A percentile compares a stretch with the other conserved stretches of the same genome.
phyloP scores from a whole-genome alignment of 2,888 invertebrate species.

The Barypeithes pellucidus region DNA sequence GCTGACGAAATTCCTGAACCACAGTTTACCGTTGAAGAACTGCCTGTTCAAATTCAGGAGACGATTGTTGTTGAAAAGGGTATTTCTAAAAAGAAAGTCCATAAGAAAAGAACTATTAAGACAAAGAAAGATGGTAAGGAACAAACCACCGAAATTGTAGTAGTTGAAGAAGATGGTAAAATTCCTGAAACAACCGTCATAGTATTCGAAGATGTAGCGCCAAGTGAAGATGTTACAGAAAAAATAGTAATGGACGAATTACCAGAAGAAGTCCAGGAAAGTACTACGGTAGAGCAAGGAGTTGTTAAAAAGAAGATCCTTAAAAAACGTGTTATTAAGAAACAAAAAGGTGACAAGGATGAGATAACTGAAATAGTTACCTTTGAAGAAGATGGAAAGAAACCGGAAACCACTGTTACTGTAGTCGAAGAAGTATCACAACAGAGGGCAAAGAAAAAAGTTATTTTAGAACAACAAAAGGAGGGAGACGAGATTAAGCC shows the following conservation, averaged over 20 bases:
- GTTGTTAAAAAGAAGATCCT: conserved; percentile 61
- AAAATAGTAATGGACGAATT: conserved; percentile 59
- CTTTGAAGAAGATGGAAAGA: conserved; percentile 66
- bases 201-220: conserved; percentile 63
- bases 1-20: conserved; percentile 44
- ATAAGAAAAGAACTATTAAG: conserved; percentile 59
- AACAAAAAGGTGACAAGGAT: conserved; percentile 67
- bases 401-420: conserved; percentile 62
- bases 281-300: conserved; percentile 55
- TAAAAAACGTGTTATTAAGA: conserved; percentile 68
- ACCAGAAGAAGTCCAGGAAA: conserved; percentile 59
- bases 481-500: conserved; percentile 59
- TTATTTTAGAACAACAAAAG: neutral
- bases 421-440: conserved; percentile 57
- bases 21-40: conserved; percentile 58
- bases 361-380: conserved; percentile 63
- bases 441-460: conserved; percentile 49
- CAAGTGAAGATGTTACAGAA: conserved; percentile 57
- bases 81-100: conserved; percentile 60
- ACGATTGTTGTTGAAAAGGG: conserved; percentile 64
- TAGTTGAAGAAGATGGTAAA: conserved; percentile 59
- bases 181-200: conserved; percentile 60
- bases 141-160: conserved; percentile 69
- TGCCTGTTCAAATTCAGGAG: conserved; percentile 58
- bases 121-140: conserved; percentile 57